Evolutionary conservation across 1,140 invertebrate genomes (phyloP).

Genomic region (Zaprionus ghesquierei): DNA sequence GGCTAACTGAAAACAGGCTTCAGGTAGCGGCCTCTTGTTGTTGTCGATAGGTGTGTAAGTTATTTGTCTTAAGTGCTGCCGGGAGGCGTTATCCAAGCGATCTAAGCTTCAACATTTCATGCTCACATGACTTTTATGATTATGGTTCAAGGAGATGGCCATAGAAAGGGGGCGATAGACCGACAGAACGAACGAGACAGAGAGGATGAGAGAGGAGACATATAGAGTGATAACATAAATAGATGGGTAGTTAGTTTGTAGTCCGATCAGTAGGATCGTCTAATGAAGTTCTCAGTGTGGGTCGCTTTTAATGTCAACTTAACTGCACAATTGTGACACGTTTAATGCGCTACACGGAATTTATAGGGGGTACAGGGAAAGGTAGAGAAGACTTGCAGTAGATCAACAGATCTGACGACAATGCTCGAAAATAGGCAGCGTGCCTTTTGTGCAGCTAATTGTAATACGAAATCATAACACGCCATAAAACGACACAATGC

Average conservation of each 20-base stretch:
- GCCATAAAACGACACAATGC: slow-evolving; percentile 72
- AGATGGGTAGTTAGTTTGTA: background rate
- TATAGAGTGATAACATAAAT: slow-evolving; percentile 1
- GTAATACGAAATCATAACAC: slow-evolving; percentile 79
- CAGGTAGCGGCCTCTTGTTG: background rate
- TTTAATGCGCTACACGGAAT: slow-evolving; percentile 59
- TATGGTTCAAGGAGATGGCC: slow-evolving; percentile 23
- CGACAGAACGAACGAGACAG: background rate
- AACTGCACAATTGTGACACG: slow-evolving; percentile 72
- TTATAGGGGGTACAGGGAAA: slow-evolving; percentile 56
- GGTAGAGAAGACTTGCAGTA: slow-evolving; percentile 6
- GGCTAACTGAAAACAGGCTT: background rate
- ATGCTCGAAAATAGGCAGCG: slow-evolving; percentile 49
- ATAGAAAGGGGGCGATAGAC: background rate
- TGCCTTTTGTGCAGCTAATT: slow-evolving; percentile 77
- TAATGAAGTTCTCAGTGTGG: slow-evolving; percentile 66
- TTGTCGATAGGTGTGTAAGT: slow-evolving; percentile 75
- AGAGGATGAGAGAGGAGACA: no score
- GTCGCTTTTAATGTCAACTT: slow-evolving; percentile 60
- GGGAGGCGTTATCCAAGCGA: slow-evolving; percentile 46
- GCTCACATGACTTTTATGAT: slow-evolving; percentile 36
- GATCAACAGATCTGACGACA: slow-evolving; percentile 4
- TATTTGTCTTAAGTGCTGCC: slow-evolving; percentile 78
- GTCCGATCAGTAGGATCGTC: background rate
- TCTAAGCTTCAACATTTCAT: slow-evolving; percentile 10